Percentiles rank a stretch among this genome's conserved stretches.
Evolutionary conservation across 2,113 vertebrate genomes (phyloP).

Genomic region (Anas platyrhynchos): DNA sequence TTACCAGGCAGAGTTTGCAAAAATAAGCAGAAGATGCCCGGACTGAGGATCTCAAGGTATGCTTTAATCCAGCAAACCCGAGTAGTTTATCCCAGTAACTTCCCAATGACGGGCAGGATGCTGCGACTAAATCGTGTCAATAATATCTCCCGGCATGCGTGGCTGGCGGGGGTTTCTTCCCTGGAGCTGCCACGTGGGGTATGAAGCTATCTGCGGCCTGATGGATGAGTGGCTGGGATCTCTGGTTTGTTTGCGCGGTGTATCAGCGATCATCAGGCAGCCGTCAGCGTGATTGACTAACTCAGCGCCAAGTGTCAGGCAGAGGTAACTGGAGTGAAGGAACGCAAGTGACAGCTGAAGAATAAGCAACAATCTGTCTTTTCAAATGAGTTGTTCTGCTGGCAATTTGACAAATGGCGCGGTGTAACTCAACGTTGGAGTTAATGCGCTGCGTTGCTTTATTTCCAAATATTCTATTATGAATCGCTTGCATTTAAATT

Average conservation of each 20-base stretch:
- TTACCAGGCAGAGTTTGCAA: background rate
- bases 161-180: conserved; percentile 28
- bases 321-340: conserved; percentile 50
- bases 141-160: background rate
- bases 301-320: conserved; percentile 35
- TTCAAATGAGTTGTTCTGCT: conserved; percentile 61
- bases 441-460: conserved; percentile 54
- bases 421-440: conserved; percentile 45
- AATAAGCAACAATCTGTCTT: conserved; percentile 71
- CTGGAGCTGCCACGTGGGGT: conserved; percentile 14
- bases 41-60: background rate
- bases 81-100: background rate
- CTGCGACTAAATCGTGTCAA: background rate
- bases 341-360: conserved; percentile 67
- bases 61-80: background rate
- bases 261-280: conserved; percentile 65
- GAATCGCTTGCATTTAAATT: conserved; percentile 57
- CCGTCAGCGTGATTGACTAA: conserved; percentile 65
- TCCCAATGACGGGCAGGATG: background rate
- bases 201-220: conserved; percentile 8
- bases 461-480: conserved; percentile 59
- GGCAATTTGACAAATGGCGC: conserved; percentile 61
- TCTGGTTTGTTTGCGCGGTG: conserved; percentile 56
- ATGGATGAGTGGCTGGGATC: conserved; percentile 54
- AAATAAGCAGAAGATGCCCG: background rate